Conservation (phyloP, 2,797 vertebrate species). For the Argentina silus region DNA sequence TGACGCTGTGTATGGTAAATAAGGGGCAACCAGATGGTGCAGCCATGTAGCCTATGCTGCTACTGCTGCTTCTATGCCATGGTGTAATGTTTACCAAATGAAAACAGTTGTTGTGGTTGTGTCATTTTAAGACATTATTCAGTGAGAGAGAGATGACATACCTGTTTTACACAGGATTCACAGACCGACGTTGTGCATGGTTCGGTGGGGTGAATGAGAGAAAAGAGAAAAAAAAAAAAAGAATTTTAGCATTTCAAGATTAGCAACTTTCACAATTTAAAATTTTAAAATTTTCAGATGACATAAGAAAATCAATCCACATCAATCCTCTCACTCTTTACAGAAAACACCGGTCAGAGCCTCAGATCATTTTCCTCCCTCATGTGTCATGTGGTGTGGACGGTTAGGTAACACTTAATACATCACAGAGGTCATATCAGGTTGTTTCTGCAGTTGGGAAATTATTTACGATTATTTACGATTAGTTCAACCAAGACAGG, state of each 20-base stretch:
- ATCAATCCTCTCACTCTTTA: conserved; percentile 58
- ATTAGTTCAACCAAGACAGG: no score
- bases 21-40: conserved; percentile 86
- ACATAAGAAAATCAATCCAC: conserved; percentile 64
- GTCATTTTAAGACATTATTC: background rate
- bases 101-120: background rate
- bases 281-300: background rate
- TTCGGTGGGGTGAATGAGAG: conserved; percentile 45
- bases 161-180: conserved; percentile 48
- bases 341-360: conserved; percentile 66
- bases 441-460: background rate
- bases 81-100: background rate
- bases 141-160: conserved; percentile 38
- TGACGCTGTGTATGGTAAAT: conserved; percentile 88
- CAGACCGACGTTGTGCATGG: conserved; percentile 13
- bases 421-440: conserved; percentile 11
- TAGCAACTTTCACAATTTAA: no score
- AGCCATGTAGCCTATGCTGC: conserved; percentile 50
- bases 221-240: conserved; percentile 19
- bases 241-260: background rate
- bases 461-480: no score
- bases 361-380: conserved; percentile 63
- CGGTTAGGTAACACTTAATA: conserved; percentile 33
- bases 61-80: background rate
- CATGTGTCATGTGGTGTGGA: conserved; percentile 39